Evolutionary conservation across 2,113 vertebrate species (phyloP).

Genomic region (Hemibagrus wyckioides): DNA sequence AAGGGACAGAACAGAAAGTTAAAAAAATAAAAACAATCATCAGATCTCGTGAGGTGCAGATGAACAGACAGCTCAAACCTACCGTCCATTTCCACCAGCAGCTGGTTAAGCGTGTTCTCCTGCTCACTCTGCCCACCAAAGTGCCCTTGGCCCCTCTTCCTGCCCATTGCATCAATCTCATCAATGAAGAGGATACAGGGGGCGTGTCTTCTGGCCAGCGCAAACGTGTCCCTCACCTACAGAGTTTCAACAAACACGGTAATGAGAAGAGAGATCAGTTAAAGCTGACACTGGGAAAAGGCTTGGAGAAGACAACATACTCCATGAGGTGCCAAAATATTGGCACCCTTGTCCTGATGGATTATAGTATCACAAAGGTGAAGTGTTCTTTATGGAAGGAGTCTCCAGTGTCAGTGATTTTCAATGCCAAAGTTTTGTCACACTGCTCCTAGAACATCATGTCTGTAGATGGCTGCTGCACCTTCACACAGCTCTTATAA

Average conservation of each 20-base stretch:
- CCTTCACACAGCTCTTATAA: no score
- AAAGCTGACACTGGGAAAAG: neutral
- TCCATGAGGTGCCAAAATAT: neutral
- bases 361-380: neutral
- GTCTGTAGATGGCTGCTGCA: neutral
- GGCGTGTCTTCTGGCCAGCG: slow-evolving; percentile 68
- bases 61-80: slow-evolving; percentile 1
- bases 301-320: neutral
- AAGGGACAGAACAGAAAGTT: neutral
- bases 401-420: neutral
- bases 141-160: slow-evolving; percentile 62
- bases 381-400: neutral
- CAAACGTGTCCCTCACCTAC: slow-evolving; percentile 75
- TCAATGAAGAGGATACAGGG: slow-evolving; percentile 74
- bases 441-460: neutral
- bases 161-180: slow-evolving; percentile 71
- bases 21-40: neutral
- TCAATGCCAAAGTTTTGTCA: neutral
- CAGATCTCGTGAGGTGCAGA: neutral
- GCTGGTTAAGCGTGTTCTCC: slow-evolving; percentile 72
- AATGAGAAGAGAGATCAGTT: neutral
- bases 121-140: slow-evolving; percentile 71
- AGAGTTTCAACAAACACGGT: neutral
- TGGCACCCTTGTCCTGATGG: neutral
- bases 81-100: slow-evolving; percentile 72